Conservation (phyloP, 2,888 invertebrate species). For the Gymnosoma rotundatum region DNA sequence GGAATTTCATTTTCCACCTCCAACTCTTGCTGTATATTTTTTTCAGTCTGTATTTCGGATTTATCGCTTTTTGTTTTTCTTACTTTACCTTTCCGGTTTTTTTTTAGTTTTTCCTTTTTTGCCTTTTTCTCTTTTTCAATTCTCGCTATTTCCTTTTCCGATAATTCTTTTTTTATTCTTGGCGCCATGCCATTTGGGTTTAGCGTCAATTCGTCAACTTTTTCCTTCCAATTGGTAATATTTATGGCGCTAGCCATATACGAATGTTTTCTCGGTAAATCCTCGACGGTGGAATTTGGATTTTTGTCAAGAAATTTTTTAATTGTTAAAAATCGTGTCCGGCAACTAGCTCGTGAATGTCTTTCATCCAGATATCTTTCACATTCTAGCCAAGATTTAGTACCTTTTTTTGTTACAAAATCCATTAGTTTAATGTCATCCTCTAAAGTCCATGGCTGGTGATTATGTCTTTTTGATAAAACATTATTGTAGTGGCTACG, state of each 20-base stretch:
- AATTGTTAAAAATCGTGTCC: slow-evolving; percentile 85
- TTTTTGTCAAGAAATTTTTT: slow-evolving; percentile 83
- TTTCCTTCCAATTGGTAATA: slow-evolving; percentile 78
- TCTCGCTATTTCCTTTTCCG: background rate
- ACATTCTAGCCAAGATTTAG: slow-evolving; percentile 83
- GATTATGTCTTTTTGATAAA: slow-evolving; percentile 78
- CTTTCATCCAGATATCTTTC: slow-evolving; percentile 83
- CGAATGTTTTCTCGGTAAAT: slow-evolving; percentile 77
- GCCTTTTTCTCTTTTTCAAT: no score
- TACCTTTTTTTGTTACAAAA: slow-evolving; percentile 83
- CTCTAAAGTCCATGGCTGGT: slow-evolving; percentile 85
- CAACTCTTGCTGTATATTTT: background rate
- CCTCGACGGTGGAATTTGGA: slow-evolving; percentile 79
- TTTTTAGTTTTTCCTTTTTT: background rate
- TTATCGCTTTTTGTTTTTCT: background rate
- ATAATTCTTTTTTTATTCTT: slow-evolving; percentile 6
- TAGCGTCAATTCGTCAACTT: slow-evolving; percentile 74
- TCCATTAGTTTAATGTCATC: slow-evolving; percentile 86
- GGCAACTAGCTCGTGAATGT: slow-evolving; percentile 84
- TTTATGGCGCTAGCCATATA: slow-evolving; percentile 71
- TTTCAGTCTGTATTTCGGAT: background rate
- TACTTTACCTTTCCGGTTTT: no score
- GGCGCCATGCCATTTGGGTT: slow-evolving; percentile 62
- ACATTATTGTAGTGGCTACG: slow-evolving; percentile 85
- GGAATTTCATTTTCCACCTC: background rate